These are phyloP conservation scores for Ceratosolen fusciceps DNA, from an alignment of 1,140 invertebrate species.

Conservation along the genomic window DNA sequence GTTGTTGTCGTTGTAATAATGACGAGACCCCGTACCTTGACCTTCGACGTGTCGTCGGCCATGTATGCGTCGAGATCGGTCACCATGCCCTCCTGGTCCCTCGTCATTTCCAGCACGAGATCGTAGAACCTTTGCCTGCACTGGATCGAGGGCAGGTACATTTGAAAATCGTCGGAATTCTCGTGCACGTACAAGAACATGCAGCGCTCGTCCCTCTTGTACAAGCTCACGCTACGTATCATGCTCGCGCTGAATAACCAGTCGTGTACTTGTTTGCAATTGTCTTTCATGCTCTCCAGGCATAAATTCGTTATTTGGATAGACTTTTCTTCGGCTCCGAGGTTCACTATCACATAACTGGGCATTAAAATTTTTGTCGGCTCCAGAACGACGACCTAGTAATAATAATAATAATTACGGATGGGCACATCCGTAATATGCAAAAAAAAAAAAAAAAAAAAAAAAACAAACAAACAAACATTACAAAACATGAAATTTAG, in stretches of 20 bases:
- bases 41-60: conserved; percentile 78
- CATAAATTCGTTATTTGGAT: conserved; percentile 90
- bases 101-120: conserved; percentile 85
- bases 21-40: conserved; percentile 63
- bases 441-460: too few relatives aligned
- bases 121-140: conserved; percentile 89
- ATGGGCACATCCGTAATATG: too few relatives aligned
- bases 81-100: conserved; percentile 87
- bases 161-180: conserved; percentile 99
- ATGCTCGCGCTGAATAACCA: conserved; percentile 94
- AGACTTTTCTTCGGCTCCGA: conserved; percentile 92
- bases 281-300: conserved; percentile 81
- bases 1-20: too few relatives aligned
- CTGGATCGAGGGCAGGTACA: conserved; percentile 93
- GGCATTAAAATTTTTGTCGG: conserved; percentile 94
- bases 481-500: too few relatives aligned
- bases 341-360: conserved; percentile 94
- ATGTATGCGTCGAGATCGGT: conserved; percentile 85
- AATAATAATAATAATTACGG: not conserved
- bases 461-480: not conserved
- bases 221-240: conserved; percentile 94
- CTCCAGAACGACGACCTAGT: conserved; percentile 89
- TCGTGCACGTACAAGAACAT: conserved; percentile 98
- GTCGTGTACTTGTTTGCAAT: conserved; percentile 89
- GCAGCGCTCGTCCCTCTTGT: conserved; percentile 95